A percentile compares a stretch with the other conserved stretches of the same genome.
phyloP scores from a whole-genome alignment of 1,140 invertebrate species.

The Calosoma granatense region DNA sequence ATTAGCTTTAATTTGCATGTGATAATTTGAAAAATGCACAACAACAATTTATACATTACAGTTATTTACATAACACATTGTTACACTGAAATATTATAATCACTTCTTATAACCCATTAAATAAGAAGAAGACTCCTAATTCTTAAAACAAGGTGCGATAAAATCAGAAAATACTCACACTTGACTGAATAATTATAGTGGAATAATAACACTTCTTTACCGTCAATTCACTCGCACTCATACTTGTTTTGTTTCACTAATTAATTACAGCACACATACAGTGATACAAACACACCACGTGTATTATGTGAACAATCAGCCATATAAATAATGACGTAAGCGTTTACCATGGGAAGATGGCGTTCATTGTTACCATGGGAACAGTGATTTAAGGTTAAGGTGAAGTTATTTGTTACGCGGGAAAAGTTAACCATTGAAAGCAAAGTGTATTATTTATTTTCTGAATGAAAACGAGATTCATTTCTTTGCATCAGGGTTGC shows the following conservation, averaged over 20 bases:
- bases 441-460: not conserved
- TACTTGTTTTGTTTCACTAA: conserved; percentile 13
- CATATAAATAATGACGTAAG: conserved; percentile 5
- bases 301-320: conserved; percentile 8
- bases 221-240: conserved; percentile 1
- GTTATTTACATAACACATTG: too few species aligned
- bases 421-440: not conserved
- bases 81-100: too few species aligned
- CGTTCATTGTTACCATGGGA: conserved; percentile 12
- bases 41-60: too few species aligned
- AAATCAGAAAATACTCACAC: conserved; percentile 6
- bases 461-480: not conserved
- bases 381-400: conserved; percentile 16
- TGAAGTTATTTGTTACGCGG: conserved; percentile 8
- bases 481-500: not conserved
- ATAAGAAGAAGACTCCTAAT: too few species aligned
- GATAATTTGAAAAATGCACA: too few species aligned
- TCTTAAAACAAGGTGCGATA: not conserved
- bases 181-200: conserved; percentile 6
- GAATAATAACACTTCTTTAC: not conserved
- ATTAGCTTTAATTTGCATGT: too few species aligned
- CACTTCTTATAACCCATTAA: too few species aligned
- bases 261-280: conserved; percentile 6
- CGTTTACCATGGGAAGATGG: conserved; percentile 4
- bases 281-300: not conserved